Conservation (phyloP, 2,797 vertebrate genomes). For the Phoebastria nigripes region DNA sequence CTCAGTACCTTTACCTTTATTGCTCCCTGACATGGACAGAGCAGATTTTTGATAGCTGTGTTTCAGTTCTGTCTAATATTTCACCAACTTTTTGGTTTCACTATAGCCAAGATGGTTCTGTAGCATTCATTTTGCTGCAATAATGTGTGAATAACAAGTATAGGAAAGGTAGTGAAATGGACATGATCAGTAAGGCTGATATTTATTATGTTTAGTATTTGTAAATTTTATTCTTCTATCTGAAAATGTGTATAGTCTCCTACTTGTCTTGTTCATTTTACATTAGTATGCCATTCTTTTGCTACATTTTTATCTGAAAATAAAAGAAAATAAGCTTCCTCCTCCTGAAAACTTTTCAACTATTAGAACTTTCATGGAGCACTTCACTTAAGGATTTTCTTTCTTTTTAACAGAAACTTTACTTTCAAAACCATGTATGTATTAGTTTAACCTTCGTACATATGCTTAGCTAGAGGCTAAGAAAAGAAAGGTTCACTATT, state of each 20-base stretch:
- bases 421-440: constrained; percentile 14
- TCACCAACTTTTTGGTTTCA: not conserved
- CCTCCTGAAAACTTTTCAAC: not conserved
- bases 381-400: not conserved
- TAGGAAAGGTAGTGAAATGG: not conserved
- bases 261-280: not conserved
- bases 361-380: not conserved
- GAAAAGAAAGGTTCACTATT: constrained; percentile 60
- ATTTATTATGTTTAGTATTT: not conserved
- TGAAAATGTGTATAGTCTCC: not conserved
- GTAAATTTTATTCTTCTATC: not conserved
- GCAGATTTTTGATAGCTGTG: not conserved
- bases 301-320: not conserved
- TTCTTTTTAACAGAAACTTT: constrained; percentile 53
- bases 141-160: not conserved
- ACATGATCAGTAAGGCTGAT: not conserved
- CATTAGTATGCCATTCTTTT: not conserved
- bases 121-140: not conserved
- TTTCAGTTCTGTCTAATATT: not conserved
- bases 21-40: not conserved
- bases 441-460: constrained; percentile 71
- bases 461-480: constrained; percentile 61
- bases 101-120: not conserved
- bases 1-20: not conserved
- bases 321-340: not conserved